A percentile compares a stretch with the other conserved stretches of the same genome.
phyloP scores from a whole-genome alignment of 1,140 invertebrate genomes.

The Solen grandis region DNA sequence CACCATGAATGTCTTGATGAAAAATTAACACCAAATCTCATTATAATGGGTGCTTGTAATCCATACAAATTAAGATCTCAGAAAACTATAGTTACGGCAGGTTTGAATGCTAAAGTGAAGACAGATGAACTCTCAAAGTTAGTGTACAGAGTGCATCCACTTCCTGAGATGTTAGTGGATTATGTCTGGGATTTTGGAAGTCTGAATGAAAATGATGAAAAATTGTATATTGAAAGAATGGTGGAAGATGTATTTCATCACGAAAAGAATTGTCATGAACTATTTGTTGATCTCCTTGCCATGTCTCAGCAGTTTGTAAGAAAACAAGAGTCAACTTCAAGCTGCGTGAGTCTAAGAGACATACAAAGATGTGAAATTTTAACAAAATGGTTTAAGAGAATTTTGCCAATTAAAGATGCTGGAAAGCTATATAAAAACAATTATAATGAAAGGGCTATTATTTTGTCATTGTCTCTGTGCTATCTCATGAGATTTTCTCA shows the following conservation, averaged over 20 bases:
- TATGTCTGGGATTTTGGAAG: slow-evolving; percentile 65
- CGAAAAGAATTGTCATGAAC: neutral
- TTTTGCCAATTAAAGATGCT: slow-evolving; percentile 28
- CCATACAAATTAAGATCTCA: slow-evolving; percentile 55
- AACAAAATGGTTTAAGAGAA: slow-evolving; percentile 51
- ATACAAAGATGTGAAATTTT: slow-evolving; percentile 50
- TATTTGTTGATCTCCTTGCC: slow-evolving; percentile 32
- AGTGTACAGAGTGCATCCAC: slow-evolving; percentile 59
- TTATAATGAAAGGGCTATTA: too few relatives aligned
- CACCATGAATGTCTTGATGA: slow-evolving; percentile 45
- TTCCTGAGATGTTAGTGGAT: slow-evolving; percentile 61
- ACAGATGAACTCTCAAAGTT: slow-evolving; percentile 50
- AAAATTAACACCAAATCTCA: slow-evolving; percentile 47
- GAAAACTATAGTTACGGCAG: slow-evolving; percentile 38
- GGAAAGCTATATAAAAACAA: too few relatives aligned
- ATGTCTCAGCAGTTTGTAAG: slow-evolving; percentile 58
- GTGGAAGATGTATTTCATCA: neutral
- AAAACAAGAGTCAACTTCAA: slow-evolving; percentile 17
- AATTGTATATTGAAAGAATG: slow-evolving; percentile 59
- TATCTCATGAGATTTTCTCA: too few relatives aligned
- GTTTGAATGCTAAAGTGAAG: slow-evolving; percentile 46
- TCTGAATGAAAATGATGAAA: slow-evolving; percentile 55
- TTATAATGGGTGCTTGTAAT: slow-evolving; percentile 62
- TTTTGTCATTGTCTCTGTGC: too few relatives aligned
- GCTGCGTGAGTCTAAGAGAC: slow-evolving; percentile 61